Evolutionary conservation across 2,113 vertebrate genomes (phyloP), one percentile per base, ranked within the genome.

Genomic region (Gobiocypris rarus): DNA sequence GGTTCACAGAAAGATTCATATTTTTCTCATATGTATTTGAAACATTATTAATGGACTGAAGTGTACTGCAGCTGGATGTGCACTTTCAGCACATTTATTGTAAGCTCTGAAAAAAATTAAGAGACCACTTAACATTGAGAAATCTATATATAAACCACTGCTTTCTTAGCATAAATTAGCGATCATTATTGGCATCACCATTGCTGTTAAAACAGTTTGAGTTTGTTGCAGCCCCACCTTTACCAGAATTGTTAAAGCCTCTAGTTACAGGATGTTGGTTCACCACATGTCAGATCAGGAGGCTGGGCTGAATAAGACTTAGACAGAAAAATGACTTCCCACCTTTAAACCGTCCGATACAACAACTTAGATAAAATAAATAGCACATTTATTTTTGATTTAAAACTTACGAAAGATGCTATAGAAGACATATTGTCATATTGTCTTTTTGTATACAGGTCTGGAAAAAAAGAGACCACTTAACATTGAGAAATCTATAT

Each of bases 251-350:
- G 65, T 69, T 69, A 22, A 22, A 69, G 31, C 17, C 28, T 31
- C 7, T 34, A 50, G 26, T 54, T 17, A 38, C 74, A 76, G 74
- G 74, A 76, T 58, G 74, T 76, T 38, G 74, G 74, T 76, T 58
- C 5, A 58, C 52, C 74, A 38, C 74, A n/a, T n/a, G 52, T 8
- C 10, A 22, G 19, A 58, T 58, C 14, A 9, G 28, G 50, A 75
- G 15, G 65, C 17, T 74, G n/a, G 4, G 13, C 41, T 48, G n/a
- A 75, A 54, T 54, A 17, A 14, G 5, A 1, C 5, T 56, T 56
- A 38, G 5, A 14, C 34, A 76, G 17, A 76, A 56, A 56, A 75
- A 56, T 38, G 5, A n/a, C 17, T 56, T 67, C 1, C 31, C 63
- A 38, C 63, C 8, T 67, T 34, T 19, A 38, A 34, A 67, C 28